Conservation (phyloP, 2,113 vertebrate species). For the Elaphurus davidianus region DNA sequence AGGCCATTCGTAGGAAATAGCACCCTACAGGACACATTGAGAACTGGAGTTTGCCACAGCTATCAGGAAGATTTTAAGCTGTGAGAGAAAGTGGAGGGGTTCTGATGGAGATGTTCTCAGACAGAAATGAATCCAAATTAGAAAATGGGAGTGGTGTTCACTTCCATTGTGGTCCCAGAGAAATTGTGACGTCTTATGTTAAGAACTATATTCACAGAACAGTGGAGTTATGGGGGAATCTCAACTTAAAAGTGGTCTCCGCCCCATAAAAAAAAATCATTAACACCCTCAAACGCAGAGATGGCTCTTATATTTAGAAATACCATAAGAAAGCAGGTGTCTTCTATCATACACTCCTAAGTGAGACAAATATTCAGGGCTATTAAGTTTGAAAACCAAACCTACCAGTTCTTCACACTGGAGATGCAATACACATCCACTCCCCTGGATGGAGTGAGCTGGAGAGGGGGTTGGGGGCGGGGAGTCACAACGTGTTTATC, state of each 20-base stretch:
- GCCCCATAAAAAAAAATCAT: not conserved
- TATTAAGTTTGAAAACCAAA: not conserved
- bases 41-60: not conserved
- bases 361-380: not conserved
- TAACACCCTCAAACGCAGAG: not conserved
- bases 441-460: not conserved
- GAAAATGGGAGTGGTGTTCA: slow-evolving; percentile 32
- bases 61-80: not conserved
- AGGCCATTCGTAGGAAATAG: not conserved
- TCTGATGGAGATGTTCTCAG: not conserved
- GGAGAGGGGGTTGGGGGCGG: not conserved
- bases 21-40: not conserved
- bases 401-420: not conserved
- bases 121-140: not conserved
- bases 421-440: not conserved
- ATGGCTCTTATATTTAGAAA: not conserved
- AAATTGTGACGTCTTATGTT: slow-evolving; percentile 79
- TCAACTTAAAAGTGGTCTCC: not conserved
- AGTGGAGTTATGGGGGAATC: not conserved
- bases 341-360: not conserved
- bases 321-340: not conserved
- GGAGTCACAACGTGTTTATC: not conserved
- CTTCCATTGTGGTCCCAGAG: slow-evolving; percentile 99
- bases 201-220: not conserved
- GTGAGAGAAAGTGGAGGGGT: not conserved